These are phyloP conservation scores for Enteromius mattozi DNA, from an alignment of 2,797 vertebrate genomes.

Conservation along the genomic window DNA sequence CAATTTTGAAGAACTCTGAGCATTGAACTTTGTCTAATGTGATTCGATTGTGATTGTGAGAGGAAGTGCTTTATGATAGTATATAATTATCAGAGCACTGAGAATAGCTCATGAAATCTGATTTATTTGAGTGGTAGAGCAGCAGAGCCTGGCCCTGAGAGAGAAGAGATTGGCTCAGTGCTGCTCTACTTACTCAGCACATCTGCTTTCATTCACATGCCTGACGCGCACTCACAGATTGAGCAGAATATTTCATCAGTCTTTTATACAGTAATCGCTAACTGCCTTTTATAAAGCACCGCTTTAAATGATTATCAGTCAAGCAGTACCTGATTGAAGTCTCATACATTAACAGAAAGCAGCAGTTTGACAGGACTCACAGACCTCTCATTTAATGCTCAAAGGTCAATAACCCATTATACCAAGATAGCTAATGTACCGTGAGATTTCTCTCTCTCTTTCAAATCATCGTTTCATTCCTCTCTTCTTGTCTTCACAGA, in stretches of 20 bases:
- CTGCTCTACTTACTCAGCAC: slow-evolving; percentile 48
- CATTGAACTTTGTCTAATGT: slow-evolving; percentile 11
- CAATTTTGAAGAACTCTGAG: not conserved
- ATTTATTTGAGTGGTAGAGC: slow-evolving; percentile 39
- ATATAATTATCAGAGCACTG: slow-evolving; percentile 24
- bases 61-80: slow-evolving; percentile 28
- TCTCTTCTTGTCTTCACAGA: slow-evolving; percentile 71
- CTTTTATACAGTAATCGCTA: slow-evolving; percentile 22
- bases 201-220: slow-evolving; percentile 44
- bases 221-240: not conserved
- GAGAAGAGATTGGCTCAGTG: slow-evolving; percentile 9
- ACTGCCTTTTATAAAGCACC: slow-evolving; percentile 16
- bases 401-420: slow-evolving; percentile 25
- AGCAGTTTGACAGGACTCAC: not conserved
- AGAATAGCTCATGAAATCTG: slow-evolving; percentile 35
- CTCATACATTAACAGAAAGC: slow-evolving; percentile 17
- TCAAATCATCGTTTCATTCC: not conserved
- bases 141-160: not conserved
- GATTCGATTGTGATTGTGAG: not conserved
- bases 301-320: slow-evolving; percentile 15
- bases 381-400: slow-evolving; percentile 22
- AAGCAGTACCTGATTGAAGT: not conserved
- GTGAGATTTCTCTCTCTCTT: not conserved
- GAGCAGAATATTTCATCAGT: not conserved
- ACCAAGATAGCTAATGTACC: not conserved